Conservation (phyloP, 2,888 invertebrate genomes). For the Apotomis capreana region DNA sequence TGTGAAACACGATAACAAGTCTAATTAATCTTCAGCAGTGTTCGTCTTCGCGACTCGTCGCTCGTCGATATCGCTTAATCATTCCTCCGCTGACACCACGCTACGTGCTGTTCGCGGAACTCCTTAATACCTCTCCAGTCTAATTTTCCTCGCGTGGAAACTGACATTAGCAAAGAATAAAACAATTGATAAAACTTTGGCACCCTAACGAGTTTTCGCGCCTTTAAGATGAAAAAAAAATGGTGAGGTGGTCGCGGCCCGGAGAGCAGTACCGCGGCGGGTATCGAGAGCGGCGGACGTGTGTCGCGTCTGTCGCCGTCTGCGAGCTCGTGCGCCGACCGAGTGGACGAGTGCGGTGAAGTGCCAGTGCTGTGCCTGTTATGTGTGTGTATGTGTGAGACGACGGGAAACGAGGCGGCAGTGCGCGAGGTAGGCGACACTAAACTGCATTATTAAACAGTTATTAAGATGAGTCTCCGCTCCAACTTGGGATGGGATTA, state of each 20-base stretch:
- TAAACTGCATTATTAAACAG: conserved; percentile 49
- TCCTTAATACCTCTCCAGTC: not conserved
- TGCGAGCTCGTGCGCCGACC: not conserved
- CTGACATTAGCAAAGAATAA: conserved; percentile 47
- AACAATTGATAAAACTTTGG: conserved; percentile 51
- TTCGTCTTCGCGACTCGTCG: not conserved
- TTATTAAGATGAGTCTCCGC: conserved; percentile 43
- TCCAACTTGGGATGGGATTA: conserved; percentile 3
- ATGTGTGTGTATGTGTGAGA: conserved; percentile 64
- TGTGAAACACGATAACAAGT: conserved; percentile 31
- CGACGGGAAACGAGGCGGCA: conserved; percentile 64
- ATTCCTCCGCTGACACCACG: conserved; percentile 9
- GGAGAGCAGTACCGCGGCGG: conserved; percentile 65
- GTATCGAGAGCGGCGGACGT: conserved; percentile 55
- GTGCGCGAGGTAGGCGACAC: conserved; percentile 46
- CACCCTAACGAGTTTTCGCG: conserved; percentile 48
- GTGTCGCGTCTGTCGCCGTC: conserved; percentile 24
- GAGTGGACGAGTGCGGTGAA: conserved; percentile 24
- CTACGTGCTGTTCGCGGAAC: not conserved
- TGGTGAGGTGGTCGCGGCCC: conserved; percentile 36
- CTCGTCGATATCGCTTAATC: conserved; percentile 24
- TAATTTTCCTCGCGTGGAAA: conserved; percentile 12
- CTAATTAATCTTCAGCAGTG: conserved; percentile 25
- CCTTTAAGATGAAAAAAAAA: conserved; percentile 34
- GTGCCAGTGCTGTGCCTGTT: conserved; percentile 45